Conservation (phyloP, 2,113 vertebrate genomes). For the Pterophyllum scalare region DNA sequence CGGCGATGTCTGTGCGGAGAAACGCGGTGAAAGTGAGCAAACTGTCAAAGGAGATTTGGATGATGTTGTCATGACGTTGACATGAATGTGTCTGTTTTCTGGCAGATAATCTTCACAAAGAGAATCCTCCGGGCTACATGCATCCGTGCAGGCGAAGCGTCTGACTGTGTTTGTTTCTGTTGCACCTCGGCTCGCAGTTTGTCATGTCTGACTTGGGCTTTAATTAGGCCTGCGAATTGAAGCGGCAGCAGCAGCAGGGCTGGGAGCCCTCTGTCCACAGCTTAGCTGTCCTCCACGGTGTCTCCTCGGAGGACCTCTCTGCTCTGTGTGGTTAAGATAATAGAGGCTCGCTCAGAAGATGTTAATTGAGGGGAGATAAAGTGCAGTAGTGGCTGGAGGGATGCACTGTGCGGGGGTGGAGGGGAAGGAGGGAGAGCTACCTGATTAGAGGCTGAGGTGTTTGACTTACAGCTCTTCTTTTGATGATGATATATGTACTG, state of each 20-base stretch:
- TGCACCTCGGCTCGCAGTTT: conserved; percentile 64
- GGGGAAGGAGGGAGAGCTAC: conserved; percentile 50
- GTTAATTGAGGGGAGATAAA: conserved; percentile 81
- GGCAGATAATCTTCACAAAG: conserved; percentile 75
- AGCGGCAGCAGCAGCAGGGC: conserved; percentile 44
- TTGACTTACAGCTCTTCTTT: conserved; percentile 61
- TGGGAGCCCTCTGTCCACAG: conserved; percentile 61
- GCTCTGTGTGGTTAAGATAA: conserved; percentile 76
- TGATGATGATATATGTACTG: conserved; percentile 45
- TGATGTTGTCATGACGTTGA: conserved; percentile 67
- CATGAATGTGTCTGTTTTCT: conserved; percentile 61
- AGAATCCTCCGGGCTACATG: conserved; percentile 55
- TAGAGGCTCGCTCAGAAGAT: conserved; percentile 69
- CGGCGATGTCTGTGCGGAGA: conserved; percentile 14
- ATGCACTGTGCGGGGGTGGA: conserved; percentile 57
- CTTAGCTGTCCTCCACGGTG: conserved; percentile 58
- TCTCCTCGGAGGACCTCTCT: conserved; percentile 68
- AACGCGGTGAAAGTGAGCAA: conserved; percentile 62
- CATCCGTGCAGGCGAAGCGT: conserved; percentile 28
- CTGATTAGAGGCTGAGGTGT: conserved; percentile 72
- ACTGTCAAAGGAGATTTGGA: conserved; percentile 69
- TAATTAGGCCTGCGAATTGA: conserved; percentile 70
- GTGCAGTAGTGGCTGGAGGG: conserved; percentile 69
- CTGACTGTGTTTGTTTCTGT: conserved; percentile 56
- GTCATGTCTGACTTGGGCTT: conserved; percentile 71